Conservation (phyloP, 2,113 vertebrate genomes). For the Irena cyanogastra region DNA sequence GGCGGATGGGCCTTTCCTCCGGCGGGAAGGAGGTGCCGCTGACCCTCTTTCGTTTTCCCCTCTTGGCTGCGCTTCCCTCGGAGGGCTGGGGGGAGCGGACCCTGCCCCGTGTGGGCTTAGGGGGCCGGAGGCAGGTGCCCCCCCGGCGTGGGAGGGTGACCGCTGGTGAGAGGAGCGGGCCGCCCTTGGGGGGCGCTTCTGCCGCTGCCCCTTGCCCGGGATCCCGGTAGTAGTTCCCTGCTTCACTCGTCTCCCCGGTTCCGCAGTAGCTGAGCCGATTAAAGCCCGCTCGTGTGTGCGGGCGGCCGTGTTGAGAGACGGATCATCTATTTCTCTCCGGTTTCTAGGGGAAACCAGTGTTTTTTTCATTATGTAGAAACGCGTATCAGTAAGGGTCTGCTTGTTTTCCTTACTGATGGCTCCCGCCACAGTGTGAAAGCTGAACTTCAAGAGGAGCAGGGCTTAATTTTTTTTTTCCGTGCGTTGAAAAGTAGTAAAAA, state of each 20-base stretch:
- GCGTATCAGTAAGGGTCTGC: not conserved
- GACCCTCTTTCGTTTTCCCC: not conserved
- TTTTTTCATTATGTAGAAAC: not conserved
- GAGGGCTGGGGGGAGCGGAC: not conserved
- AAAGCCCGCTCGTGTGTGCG: not conserved
- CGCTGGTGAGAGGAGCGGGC: not conserved
- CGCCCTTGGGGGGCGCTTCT: not conserved
- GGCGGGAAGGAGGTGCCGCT: not conserved
- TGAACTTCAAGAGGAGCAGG: not conserved
- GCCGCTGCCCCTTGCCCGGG: not conserved
- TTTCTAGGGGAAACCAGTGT: not conserved
- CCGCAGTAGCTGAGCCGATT: not conserved
- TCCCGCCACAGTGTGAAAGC: constrained; percentile 13
- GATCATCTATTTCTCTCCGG: not conserved
- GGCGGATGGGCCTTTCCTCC: not conserved
- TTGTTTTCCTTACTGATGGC: not conserved
- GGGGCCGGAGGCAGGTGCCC: not conserved
- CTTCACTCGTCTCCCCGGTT: not conserved
- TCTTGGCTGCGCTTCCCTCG: not conserved
- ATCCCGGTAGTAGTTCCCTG: constrained; percentile 15
- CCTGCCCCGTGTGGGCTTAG: not conserved
- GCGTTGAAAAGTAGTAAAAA: not conserved
- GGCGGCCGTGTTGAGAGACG: not conserved
- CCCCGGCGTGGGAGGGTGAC: not conserved
- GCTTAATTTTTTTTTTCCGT: not conserved